phyloP scores from a whole-genome alignment of 1,140 invertebrate genomes.

The Drosophila varians region DNA sequence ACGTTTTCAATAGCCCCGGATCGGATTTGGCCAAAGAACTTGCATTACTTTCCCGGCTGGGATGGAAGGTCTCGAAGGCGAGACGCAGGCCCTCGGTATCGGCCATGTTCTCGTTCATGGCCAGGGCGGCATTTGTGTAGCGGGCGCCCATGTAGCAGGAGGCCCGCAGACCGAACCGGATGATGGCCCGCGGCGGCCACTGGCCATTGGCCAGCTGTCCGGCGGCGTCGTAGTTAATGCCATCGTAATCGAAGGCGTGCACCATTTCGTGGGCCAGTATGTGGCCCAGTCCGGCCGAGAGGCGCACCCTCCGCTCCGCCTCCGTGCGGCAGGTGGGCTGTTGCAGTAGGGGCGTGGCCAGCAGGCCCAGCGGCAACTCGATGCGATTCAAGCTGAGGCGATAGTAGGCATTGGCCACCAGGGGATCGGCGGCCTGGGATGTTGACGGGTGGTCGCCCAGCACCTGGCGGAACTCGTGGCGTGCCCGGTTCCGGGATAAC shows the following conservation, averaged over 20 bases:
- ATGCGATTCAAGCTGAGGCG: conserved; percentile 67
- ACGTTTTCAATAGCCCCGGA: conserved; percentile 19
- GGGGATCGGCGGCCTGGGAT: conserved; percentile 36
- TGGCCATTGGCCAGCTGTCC: conserved; percentile 50
- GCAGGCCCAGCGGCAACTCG: conserved; percentile 67
- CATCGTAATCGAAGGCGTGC: conserved; percentile 78
- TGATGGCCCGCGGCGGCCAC: conserved; percentile 65
- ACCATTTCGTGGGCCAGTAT: conserved; percentile 73
- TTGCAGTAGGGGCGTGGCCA: conserved; percentile 40
- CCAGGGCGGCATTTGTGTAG: conserved; percentile 60
- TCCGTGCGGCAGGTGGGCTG: not conserved
- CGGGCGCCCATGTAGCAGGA: conserved; percentile 55
- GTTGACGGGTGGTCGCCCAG: not conserved
- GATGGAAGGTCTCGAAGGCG: conserved; percentile 52
- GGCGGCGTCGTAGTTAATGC: conserved; percentile 69
- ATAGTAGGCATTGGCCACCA: conserved; percentile 76
- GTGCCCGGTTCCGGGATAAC: conserved; percentile 38
- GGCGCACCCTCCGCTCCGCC: conserved; percentile 2
- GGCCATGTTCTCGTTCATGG: conserved; percentile 76
- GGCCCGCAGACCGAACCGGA: conserved; percentile 57
- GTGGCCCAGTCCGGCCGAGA: conserved; percentile 58
- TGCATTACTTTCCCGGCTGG: not conserved
- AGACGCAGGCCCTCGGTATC: conserved; percentile 72
- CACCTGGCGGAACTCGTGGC: conserved; percentile 34
- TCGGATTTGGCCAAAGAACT: not conserved